Evolutionary conservation across 2,113 vertebrate species (phyloP), one percentile per base, ranked within the genome.

Genomic region (Psilopsiagon aurifrons): DNA sequence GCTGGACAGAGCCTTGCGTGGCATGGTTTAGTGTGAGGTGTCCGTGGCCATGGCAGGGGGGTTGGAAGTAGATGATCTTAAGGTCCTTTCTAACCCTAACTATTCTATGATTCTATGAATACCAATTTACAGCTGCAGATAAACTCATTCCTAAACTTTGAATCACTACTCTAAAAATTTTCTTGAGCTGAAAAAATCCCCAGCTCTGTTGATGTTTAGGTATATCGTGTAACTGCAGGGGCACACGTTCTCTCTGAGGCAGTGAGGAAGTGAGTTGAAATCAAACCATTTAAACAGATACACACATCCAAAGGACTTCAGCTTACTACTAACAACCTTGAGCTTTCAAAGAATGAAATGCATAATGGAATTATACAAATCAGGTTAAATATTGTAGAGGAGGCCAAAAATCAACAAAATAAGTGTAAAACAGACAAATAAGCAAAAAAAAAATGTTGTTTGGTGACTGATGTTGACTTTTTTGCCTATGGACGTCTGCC

Each of bases 141-240:
- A 77, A 86, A 1, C 3, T 62, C 3, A 29, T 39, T 60, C 27
- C 7, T 64, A 57, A 83, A 41, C 6, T 62, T 69, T 59, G 83
- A 69, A 54, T 17, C 14, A 23, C 24, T 80, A 35, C 28, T 17
- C 8, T 49, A 60, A 90, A 20, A 39, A 68, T 52, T 54, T 93
- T 27, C 25, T 39, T 70, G 22, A 79, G 16, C 13, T 90, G 62
- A 92, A 85, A 62, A 25, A 13, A 20, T 28, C 1, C 1, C 29
- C 17, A 64, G 1, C 19, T 9, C 46, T 54, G 8, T 2, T 1
- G 11, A 17, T 7, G 1, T 54, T 70, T 83, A 41, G 13, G 17
- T 57, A 67, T 22, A 41, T 17, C 16, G 12, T 55, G 23, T 51
- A 90, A 46, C 39, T 85, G 35, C 35, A 70, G 75, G 17, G 9